Base-by-base conservation (phyloP, 2,113 vertebrate genomes). In the Sardina pilchardus region DNA sequence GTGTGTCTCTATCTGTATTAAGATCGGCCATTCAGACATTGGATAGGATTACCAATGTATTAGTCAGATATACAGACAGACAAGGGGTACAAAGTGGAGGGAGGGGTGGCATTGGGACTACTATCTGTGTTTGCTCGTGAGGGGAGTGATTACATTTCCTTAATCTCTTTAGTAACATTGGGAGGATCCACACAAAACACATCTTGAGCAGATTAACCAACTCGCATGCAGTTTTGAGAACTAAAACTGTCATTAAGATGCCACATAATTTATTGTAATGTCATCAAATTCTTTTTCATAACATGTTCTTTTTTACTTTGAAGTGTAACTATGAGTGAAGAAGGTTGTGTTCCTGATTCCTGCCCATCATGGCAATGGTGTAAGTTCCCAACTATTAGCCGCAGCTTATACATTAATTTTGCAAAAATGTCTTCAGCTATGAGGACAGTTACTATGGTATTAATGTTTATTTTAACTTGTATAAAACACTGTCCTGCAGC, bases 121-220 rank as follows among this genome's bases (percentile, higher is more conserved):
- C 26, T 75, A 24, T 59, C 30, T 78, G 71, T 78, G n/a, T 71
- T 71, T 71, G 12, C 71, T 78, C 17, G 71, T 19, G 16, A 78
- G 71, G 30, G 71, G 71, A 14, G 10, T 16, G 30, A 78, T 78
- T 78, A 78, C 30, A 78, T 78, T 78, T 36, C 30, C 30, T 78
- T 78, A 78, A 78, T 78, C 71, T 78, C 34, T 78, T 78, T 78
- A 78, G 71, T 17, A 34, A 34, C n/a, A 78, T 30, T 16, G 71
- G 71, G 71, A 78, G 71, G 71, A 78, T 78, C 71, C 30, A 30
- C 36, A 34, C 30, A 34, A 75, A 75, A 75, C 12, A 34, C 67
- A 75, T 16, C n/a, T n/a, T n/a, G n/a, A n/a, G n/a, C n/a, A n/a
- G n/a, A n/a, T n/a, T n/a, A n/a, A n/a, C 71, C 34, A 14, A 78